A percentile compares a stretch with the other conserved stretches of the same genome.
These are phyloP conservation scores for Himalopsyche phryganea DNA, from an alignment of 1,140 invertebrate genomes.

Conservation along the genomic window DNA sequence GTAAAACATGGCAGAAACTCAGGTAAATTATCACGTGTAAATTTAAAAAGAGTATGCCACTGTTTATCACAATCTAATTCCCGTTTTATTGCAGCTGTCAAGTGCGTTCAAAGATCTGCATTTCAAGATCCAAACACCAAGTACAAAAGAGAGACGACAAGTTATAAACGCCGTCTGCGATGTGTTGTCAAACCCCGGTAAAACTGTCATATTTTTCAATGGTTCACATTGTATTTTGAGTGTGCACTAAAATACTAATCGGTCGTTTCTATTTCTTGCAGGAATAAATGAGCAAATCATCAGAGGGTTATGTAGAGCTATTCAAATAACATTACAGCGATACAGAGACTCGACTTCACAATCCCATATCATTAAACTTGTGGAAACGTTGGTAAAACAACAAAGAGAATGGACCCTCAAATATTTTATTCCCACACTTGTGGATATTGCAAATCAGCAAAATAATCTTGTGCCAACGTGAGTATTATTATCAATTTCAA, in stretches of 20 bases:
- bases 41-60: conserved; percentile 10
- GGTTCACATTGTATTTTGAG: neutral
- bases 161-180: conserved; percentile 68
- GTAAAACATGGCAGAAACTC: conserved; percentile 42
- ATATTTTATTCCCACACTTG: conserved; percentile 60
- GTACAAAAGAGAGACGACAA: conserved; percentile 68
- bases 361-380: conserved; percentile 65
- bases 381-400: conserved; percentile 60
- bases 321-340: conserved; percentile 69
- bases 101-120: conserved; percentile 78
- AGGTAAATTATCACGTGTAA: conserved; percentile 41
- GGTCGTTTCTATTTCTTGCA: conserved; percentile 43
- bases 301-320: conserved; percentile 71
- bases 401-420: conserved; percentile 70
- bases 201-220: conserved; percentile 7
- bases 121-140: conserved; percentile 71
- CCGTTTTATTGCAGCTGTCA: conserved; percentile 57
- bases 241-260: neutral
- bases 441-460: conserved; percentile 61
- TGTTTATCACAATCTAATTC: conserved; percentile 2
- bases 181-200: conserved; percentile 71
- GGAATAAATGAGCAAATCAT: conserved; percentile 75
- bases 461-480: conserved; percentile 66
- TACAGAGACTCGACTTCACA: conserved; percentile 77
- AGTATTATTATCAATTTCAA: conserved; percentile 39